Conservation (phyloP, 2,113 vertebrate genomes). For the Erinaceus europaeus region DNA sequence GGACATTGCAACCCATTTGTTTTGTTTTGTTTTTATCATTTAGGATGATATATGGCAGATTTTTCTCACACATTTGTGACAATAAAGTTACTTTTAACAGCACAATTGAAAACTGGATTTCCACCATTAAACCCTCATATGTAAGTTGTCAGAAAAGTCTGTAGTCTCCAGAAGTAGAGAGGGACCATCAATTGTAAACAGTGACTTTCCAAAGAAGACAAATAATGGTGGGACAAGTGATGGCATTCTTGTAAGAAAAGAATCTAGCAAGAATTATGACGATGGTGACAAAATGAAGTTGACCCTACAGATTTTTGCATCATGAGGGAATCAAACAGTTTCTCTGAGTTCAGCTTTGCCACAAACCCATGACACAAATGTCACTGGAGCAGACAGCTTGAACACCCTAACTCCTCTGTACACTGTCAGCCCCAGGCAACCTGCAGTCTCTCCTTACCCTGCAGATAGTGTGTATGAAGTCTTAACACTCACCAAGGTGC, state of each 20-base stretch:
- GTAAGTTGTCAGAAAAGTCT: neutral
- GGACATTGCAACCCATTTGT: neutral
- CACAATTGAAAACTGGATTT: conserved; percentile 32
- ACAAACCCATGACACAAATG: neutral
- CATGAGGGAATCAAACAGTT: neutral
- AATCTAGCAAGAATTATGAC: neutral
- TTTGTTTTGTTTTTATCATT: conserved; percentile 8
- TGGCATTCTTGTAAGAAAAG: neutral
- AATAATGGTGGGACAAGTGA: neutral
- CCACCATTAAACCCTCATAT: neutral
- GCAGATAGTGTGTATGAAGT: fast-evolving
- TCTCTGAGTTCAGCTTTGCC: neutral
- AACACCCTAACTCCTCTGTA: fast-evolving
- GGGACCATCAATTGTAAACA: neutral
- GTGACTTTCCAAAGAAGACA: neutral
- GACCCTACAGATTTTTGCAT: neutral
- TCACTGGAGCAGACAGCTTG: fast-evolving
- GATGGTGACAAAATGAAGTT: neutral
- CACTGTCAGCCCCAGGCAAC: fast-evolving
- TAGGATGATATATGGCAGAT: neutral
- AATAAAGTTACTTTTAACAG: conserved; percentile 17
- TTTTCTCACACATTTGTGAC: conserved; percentile 5
- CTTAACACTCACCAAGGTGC: too few relatives aligned
- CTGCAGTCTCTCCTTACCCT: fast-evolving
- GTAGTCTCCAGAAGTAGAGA: neutral